phyloP scores from a whole-genome alignment of 37 sponge, comb jelly and placozoan genomes.

The Halisarca cf. caerulea region DNA sequence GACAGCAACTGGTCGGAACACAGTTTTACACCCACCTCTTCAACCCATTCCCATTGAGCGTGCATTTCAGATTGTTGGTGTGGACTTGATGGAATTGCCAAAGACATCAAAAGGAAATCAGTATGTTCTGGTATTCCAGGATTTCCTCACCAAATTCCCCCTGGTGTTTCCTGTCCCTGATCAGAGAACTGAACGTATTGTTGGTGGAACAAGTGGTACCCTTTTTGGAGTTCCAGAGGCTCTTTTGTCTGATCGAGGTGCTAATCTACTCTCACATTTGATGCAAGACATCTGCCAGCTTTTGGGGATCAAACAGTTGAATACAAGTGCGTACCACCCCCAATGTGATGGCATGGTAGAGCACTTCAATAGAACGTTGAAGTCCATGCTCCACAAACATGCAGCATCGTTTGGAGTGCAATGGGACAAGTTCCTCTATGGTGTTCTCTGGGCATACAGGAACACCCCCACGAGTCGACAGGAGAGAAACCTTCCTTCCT shows the following conservation, averaged over 20 bases:
- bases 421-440: conserved; percentile 33
- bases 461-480: conserved; percentile 29
- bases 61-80: conserved; percentile 37
- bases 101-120: background rate
- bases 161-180: conserved; percentile 27
- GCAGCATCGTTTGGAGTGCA: conserved; percentile 27
- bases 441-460: conserved; percentile 39
- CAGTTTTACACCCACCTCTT: conserved; percentile 5
- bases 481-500: conserved; percentile 40
- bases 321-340: conserved; percentile 41
- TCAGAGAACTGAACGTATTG: conserved; percentile 11
- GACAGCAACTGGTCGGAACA: background rate
- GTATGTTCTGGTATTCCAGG: conserved; percentile 36
- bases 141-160: conserved; percentile 33
- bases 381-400: conserved; percentile 36
- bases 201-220: background rate
- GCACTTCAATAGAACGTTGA: conserved; percentile 33
- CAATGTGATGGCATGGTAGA: conserved; percentile 51
- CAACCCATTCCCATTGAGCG: conserved; percentile 20
- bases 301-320: conserved; percentile 32
- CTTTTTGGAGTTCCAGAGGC: conserved; percentile 39
- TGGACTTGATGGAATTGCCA: conserved; percentile 39
- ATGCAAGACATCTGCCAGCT: conserved; percentile 21
- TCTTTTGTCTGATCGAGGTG: conserved; percentile 38
- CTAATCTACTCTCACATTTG: conserved; percentile 36